phyloP scores from a whole-genome alignment of 2,113 vertebrate genomes.

The Probosciger aterrimus region DNA sequence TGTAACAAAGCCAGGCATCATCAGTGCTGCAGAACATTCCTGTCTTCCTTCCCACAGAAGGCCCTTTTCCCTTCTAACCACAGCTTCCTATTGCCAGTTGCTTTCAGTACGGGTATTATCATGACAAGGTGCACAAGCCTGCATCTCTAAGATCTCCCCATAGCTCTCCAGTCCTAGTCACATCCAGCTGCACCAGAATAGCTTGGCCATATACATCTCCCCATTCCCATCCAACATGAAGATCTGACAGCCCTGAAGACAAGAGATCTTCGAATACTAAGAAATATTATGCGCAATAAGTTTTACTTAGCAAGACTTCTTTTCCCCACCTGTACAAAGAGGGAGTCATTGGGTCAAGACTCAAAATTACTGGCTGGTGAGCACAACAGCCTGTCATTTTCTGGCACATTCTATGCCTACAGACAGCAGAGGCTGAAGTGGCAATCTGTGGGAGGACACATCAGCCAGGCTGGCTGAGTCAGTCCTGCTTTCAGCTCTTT shows the following conservation, averaged over 20 bases:
- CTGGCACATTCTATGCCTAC: neutral
- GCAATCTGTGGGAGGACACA: neutral
- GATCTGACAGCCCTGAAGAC: neutral
- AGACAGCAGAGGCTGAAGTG: neutral
- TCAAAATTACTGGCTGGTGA: neutral
- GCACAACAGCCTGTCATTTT: neutral
- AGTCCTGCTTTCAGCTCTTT: neutral
- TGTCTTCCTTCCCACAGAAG: neutral
- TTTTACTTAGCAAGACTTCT: neutral
- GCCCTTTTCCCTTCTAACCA: neutral
- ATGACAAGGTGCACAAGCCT: neutral
- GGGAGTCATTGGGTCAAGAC: neutral
- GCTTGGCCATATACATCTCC: neutral
- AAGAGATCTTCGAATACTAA: neutral
- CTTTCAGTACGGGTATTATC: accelerated
- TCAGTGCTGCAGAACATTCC: neutral
- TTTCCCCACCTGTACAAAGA: neutral
- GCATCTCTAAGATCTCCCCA: neutral
- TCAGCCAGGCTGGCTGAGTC: neutral
- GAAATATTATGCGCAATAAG: neutral
- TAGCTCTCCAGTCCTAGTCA: neutral
- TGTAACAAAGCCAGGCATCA: conserved; percentile 30
- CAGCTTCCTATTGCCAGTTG: accelerated
- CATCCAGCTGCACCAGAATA: neutral
- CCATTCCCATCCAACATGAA: neutral